Conservation (phyloP, 2,797 vertebrate genomes). For the Cossypha heuglini region DNA sequence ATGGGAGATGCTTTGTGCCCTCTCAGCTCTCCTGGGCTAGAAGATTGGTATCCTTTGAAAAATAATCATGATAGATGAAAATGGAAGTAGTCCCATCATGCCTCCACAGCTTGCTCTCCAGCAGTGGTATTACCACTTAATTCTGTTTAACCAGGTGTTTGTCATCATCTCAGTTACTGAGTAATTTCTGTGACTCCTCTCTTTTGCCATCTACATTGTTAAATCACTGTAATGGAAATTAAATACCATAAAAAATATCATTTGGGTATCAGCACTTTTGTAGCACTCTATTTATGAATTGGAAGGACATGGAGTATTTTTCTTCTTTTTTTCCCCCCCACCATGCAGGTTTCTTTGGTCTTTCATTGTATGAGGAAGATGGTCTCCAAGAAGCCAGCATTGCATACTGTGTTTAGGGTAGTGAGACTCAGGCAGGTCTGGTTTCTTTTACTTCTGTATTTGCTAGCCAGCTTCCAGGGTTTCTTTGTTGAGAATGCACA, state of each 20-base stretch:
- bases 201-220: not conserved
- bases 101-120: not conserved
- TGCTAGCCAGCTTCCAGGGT: not conserved
- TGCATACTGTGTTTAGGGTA: not conserved
- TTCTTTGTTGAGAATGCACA: not conserved
- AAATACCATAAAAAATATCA: not conserved
- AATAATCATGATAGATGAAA: not conserved
- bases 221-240: not conserved
- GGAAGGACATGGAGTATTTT: not conserved
- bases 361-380: not conserved
- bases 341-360: not conserved
- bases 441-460: not conserved
- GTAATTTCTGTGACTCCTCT: not conserved
- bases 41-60: not conserved
- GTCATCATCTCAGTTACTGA: rapidly evolving
- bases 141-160: not conserved
- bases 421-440: not conserved
- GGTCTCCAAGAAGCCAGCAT: not conserved
- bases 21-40: not conserved
- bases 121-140: not conserved
- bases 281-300: not conserved
- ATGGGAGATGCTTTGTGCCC: not conserved
- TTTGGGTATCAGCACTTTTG: not conserved
- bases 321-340: rapidly evolving
- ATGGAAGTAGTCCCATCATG: not conserved